Evolutionary conservation across 2,888 invertebrate genomes (phyloP).

Genomic region (Rotaria sp.): DNA sequence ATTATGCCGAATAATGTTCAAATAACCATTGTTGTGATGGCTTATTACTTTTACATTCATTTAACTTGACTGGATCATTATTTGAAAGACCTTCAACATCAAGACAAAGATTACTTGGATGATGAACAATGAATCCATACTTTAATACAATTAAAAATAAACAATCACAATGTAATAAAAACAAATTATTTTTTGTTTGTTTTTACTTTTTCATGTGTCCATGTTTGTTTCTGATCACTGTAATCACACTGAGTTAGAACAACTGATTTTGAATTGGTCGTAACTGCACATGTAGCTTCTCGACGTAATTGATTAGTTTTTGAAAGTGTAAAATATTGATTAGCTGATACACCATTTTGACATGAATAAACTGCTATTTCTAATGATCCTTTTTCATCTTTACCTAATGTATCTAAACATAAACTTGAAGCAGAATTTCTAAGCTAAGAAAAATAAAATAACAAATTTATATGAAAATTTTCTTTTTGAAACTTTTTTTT

Average conservation of each 20-base stretch:
- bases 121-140: slow-evolving; percentile 44
- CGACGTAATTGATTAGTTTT: slow-evolving; percentile 49
- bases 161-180: too few species aligned
- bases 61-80: slow-evolving; percentile 49
- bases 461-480: neutral
- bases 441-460: slow-evolving; percentile 45
- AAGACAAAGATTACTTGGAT: slow-evolving; percentile 52
- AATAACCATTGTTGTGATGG: slow-evolving; percentile 51
- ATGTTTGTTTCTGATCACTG: slow-evolving; percentile 48
- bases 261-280: slow-evolving; percentile 44
- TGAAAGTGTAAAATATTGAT: slow-evolving; percentile 45
- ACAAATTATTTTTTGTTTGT: too few species aligned
- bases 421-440: slow-evolving; percentile 50
- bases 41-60: slow-evolving; percentile 45
- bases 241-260: slow-evolving; percentile 48
- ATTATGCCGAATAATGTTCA: slow-evolving; percentile 43
- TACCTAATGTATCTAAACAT: slow-evolving; percentile 53
- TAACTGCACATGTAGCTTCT: slow-evolving; percentile 50
- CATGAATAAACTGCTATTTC: slow-evolving; percentile 51
- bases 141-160: neutral
- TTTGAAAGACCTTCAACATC: slow-evolving; percentile 50
- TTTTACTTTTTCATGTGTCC: slow-evolving; percentile 49
- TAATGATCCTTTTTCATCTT: slow-evolving; percentile 50
- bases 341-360: slow-evolving; percentile 53
- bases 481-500: too few species aligned